A percentile compares a stretch with the other conserved stretches of the same genome.
phyloP scores from a whole-genome alignment of 2,888 invertebrate species.

The Drosophila eohydei region DNA sequence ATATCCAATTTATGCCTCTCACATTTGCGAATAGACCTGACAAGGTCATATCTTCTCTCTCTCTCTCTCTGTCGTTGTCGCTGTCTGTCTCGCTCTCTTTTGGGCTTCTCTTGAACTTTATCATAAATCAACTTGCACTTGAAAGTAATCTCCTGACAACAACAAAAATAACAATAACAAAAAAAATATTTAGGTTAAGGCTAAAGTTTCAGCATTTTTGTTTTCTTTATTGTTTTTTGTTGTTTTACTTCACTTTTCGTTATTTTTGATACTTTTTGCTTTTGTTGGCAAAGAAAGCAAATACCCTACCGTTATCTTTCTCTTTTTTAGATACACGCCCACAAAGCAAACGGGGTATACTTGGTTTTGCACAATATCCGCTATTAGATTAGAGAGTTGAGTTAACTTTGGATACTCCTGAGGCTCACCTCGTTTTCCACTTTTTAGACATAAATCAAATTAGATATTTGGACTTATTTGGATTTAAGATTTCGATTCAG shows the following conservation, averaged over 20 bases:
- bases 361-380: neutral
- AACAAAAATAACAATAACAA: conserved; percentile 27
- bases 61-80: neutral
- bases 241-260: conserved; percentile 1
- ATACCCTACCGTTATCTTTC: conserved; percentile 51
- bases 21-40: conserved; percentile 26
- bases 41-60: conserved; percentile 38
- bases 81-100: neutral
- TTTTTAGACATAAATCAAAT: too few species aligned
- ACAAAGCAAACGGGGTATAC: neutral
- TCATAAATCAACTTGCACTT: conserved; percentile 67
- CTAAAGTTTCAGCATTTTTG: conserved; percentile 52
- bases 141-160: conserved; percentile 64
- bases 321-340: conserved; percentile 2
- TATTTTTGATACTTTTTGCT: conserved; percentile 4
- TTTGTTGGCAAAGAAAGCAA: conserved; percentile 49
- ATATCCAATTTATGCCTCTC: conserved; percentile 25
- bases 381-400: neutral
- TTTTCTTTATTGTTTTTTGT: conserved; percentile 22
- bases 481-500: neutral
- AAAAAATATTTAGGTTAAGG: conserved; percentile 66
- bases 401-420: neutral
- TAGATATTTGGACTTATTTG: too few species aligned
- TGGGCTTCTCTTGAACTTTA: conserved; percentile 27
- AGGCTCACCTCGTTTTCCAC: too few species aligned